phyloP scores from a whole-genome alignment of 2,797 vertebrate species.

The Hyperoplus immaculatus region DNA sequence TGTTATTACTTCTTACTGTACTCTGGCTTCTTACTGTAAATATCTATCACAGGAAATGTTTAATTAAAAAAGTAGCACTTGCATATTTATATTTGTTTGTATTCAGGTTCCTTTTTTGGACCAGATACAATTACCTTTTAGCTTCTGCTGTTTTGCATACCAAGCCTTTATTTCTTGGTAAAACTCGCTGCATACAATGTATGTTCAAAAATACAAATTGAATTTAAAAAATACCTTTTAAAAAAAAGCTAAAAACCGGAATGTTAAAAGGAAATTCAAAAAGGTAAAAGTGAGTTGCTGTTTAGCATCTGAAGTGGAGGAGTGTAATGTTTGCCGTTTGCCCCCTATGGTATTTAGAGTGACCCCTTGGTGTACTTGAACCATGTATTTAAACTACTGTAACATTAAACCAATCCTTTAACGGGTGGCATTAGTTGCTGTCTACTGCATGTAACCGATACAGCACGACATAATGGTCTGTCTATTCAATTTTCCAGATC shows the following conservation, averaged over 20 bases:
- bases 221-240: slow-evolving; percentile 46
- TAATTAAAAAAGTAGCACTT: slow-evolving; percentile 81
- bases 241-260: slow-evolving; percentile 30
- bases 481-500: slow-evolving; percentile 80
- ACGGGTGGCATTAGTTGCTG: slow-evolving; percentile 76
- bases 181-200: slow-evolving; percentile 95
- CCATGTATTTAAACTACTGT: slow-evolving; percentile 82
- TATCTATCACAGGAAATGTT: slow-evolving; percentile 15
- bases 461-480: slow-evolving; percentile 76
- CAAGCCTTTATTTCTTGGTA: slow-evolving; percentile 95
- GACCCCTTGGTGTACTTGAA: slow-evolving; percentile 80
- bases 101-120: slow-evolving; percentile 50
- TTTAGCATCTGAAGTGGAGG: slow-evolving; percentile 35
- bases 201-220: slow-evolving; percentile 78
- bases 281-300: slow-evolving; percentile 42
- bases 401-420: slow-evolving; percentile 82
- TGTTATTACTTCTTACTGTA: slow-evolving; percentile 12
- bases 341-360: slow-evolving; percentile 76
- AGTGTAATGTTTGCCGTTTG: slow-evolving; percentile 67
- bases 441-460: slow-evolving; percentile 84
- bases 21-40: slow-evolving; percentile 8
- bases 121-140: slow-evolving; percentile 90
- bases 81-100: slow-evolving; percentile 74
- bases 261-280: slow-evolving; percentile 2
- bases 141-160: slow-evolving; percentile 95